Conservation (phyloP, 2,797 vertebrate species). For the Cossypha niveicapilla region DNA sequence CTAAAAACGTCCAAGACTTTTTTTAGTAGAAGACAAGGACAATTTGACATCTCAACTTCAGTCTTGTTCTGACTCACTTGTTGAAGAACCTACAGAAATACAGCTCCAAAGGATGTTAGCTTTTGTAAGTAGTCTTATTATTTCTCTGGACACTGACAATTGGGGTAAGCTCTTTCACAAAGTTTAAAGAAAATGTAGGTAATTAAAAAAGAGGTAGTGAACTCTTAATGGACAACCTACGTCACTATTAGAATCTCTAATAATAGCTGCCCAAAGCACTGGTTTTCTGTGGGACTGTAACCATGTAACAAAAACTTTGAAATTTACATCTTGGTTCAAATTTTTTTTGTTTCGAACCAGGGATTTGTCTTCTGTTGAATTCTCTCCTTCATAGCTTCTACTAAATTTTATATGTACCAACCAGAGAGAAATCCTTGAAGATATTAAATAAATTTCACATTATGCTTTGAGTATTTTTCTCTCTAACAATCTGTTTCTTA, state of each 20-base stretch:
- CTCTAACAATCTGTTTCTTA: conserved; percentile 14
- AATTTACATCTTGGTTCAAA: neutral
- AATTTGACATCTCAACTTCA: neutral
- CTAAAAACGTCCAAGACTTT: neutral
- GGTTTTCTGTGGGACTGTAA: neutral
- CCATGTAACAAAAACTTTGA: neutral
- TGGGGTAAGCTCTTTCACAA: neutral
- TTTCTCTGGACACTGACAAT: neutral
- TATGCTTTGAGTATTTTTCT: neutral
- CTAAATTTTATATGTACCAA: neutral
- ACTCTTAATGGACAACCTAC: neutral
- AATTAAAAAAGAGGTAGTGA: neutral
- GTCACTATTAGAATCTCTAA: neutral
- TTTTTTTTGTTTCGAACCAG: neutral
- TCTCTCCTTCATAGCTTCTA: neutral
- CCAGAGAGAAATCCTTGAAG: neutral
- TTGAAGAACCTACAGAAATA: neutral
- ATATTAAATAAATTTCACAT: neutral
- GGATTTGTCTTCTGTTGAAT: neutral
- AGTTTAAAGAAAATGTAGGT: neutral
- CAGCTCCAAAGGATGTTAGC: neutral
- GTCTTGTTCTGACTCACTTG: neutral
- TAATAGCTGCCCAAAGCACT: neutral
- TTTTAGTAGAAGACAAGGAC: neutral
- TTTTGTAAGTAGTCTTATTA: neutral